phyloP scores from a whole-genome alignment of 2,113 vertebrate species.

The Dromiciops gliroides region DNA sequence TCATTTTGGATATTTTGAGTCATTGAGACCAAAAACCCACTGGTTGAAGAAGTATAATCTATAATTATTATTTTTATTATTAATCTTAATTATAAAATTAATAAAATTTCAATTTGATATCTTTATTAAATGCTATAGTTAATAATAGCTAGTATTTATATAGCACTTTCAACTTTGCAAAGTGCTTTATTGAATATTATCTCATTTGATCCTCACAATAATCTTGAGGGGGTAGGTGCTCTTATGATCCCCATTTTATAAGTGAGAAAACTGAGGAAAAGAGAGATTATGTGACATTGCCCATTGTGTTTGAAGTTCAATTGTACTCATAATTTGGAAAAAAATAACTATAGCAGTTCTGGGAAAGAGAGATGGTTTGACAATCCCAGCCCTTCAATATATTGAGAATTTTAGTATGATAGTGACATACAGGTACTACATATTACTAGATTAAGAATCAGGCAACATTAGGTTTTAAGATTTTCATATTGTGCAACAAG shows the following conservation, averaged over 20 bases:
- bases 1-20: background rate
- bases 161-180: background rate
- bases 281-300: background rate
- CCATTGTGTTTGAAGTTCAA: background rate
- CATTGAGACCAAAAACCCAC: background rate
- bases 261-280: background rate
- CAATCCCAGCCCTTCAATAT: background rate
- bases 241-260: background rate
- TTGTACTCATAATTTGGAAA: background rate
- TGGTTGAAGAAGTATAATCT: background rate
- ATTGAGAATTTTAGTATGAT: background rate
- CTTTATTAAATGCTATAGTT: background rate
- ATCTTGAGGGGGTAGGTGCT: background rate
- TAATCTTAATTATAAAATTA: too few relatives aligned
- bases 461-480: background rate
- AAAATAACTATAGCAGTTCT: background rate
- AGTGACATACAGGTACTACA: background rate
- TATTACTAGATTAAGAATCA: background rate
- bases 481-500: background rate
- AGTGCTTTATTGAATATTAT: background rate
- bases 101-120: too few relatives aligned
- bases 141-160: background rate
- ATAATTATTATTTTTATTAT: background rate
- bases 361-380: background rate
- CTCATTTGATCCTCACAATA: background rate